A percentile compares a stretch with the other conserved stretches of the same genome.
Conservation (phyloP, 1,140 invertebrate species). For the Sipha flava region DNA sequence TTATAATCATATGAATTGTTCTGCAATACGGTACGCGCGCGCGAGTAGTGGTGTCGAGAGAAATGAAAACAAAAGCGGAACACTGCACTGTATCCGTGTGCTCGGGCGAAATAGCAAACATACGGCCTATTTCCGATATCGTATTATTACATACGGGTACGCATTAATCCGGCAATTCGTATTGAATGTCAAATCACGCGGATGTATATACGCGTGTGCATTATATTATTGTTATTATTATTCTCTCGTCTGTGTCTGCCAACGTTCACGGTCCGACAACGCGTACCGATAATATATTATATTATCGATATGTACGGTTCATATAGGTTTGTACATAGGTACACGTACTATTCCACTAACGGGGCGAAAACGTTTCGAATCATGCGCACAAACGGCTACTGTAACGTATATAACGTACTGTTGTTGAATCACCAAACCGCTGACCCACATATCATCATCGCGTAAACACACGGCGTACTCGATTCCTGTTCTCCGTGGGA, state of each 20-base stretch:
- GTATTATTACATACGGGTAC: background rate
- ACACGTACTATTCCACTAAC: background rate
- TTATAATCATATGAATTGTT: too few relatives aligned
- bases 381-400: background rate
- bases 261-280: too few relatives aligned
- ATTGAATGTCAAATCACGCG: background rate
- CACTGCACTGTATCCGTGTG: too few relatives aligned
- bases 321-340: too few relatives aligned
- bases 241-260: background rate
- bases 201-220: background rate
- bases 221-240: background rate
- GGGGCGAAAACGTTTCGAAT: background rate
- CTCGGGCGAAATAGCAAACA: too few relatives aligned
- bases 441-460: background rate
- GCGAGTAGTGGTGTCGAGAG: too few relatives aligned
- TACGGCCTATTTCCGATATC: background rate
- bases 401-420: background rate
- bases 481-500: too few relatives aligned
- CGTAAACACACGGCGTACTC: background rate
- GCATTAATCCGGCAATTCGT: background rate
- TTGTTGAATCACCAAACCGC: background rate
- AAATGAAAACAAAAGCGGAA: slow-evolving; percentile 9
- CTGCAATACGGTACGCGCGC: too few relatives aligned
- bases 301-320: too few relatives aligned
- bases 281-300: background rate